Evolutionary conservation across 2,797 vertebrate species (phyloP).

Genomic region (Diceros bicornis): DNA sequence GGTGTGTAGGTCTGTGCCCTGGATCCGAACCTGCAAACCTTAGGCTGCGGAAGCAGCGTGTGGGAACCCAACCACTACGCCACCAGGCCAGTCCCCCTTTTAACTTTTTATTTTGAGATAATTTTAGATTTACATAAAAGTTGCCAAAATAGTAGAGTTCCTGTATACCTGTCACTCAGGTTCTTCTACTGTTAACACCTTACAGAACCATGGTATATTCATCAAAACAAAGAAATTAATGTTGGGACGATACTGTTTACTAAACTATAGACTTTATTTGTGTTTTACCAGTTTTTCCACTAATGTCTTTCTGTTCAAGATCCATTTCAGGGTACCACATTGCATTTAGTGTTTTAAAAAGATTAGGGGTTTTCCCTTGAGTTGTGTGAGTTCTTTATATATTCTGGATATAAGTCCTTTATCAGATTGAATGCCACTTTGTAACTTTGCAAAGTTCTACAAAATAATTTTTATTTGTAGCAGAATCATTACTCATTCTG

Average conservation of each 20-base stretch:
- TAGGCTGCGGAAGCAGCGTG: too few relatives aligned
- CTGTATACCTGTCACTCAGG: background rate
- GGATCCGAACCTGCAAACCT: too few relatives aligned
- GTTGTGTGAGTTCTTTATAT: background rate
- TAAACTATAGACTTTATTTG: background rate
- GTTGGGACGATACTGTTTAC: background rate
- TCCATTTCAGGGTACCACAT: background rate
- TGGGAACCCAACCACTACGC: too few relatives aligned
- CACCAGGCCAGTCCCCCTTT: background rate
- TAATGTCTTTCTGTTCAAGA: background rate
- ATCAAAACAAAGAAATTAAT: background rate
- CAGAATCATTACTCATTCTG: background rate
- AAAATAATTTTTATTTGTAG: constrained; percentile 27
- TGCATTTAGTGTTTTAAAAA: constrained; percentile 44
- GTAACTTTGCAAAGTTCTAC: background rate
- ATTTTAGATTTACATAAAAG: background rate
- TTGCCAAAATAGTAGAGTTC: background rate
- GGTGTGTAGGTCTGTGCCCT: too few relatives aligned
- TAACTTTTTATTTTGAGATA: background rate
- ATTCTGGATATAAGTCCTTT: background rate
- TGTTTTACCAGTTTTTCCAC: background rate
- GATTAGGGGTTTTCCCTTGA: background rate
- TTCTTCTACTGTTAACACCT: background rate
- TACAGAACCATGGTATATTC: background rate
- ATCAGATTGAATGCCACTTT: constrained; percentile 13